Conservation (phyloP, 1,140 invertebrate species). For the Oscheius sp. region DNA sequence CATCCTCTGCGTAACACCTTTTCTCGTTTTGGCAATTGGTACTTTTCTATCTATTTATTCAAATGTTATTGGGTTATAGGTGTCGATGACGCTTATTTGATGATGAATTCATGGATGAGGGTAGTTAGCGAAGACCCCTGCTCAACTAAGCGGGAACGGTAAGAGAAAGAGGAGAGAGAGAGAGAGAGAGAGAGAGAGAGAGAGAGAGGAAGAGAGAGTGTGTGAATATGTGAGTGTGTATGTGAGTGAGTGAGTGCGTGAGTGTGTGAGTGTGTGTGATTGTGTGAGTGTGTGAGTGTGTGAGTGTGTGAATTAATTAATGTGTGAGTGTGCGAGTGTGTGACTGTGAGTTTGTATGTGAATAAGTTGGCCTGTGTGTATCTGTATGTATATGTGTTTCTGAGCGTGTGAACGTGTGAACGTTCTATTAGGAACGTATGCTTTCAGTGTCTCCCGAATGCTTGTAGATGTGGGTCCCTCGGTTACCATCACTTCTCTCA, state of each 20-base stretch:
- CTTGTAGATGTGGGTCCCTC: slow-evolving; percentile 50
- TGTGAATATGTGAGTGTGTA: no score
- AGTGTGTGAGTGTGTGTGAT: no score
- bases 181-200: background rate
- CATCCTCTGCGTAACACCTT: slow-evolving; percentile 51
- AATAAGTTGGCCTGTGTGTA: no score
- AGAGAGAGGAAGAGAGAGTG: no score
- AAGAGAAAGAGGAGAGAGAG: background rate
- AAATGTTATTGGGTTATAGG: slow-evolving; percentile 20
- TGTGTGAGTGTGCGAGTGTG: no score
- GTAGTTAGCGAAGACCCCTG: slow-evolving; percentile 42
- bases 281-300: no score
- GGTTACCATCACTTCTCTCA: slow-evolving; percentile 51
- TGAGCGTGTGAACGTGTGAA: no score
- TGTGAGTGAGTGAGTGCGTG: no score
- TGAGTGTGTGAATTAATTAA: no score
- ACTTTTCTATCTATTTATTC: background rate
- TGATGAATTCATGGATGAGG: slow-evolving; percentile 53
- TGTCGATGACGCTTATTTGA: slow-evolving; percentile 54
- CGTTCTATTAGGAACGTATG: background rate
- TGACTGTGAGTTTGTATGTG: no score
- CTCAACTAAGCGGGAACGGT: slow-evolving; percentile 26
- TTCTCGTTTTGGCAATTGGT: slow-evolving; percentile 53
- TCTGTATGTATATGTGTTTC: no score
- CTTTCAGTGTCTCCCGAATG: slow-evolving; percentile 28